These are phyloP conservation scores for Lepeophtheirus nordmannii DNA, from an alignment of 2,888 invertebrate species.

Conservation along the genomic window DNA sequence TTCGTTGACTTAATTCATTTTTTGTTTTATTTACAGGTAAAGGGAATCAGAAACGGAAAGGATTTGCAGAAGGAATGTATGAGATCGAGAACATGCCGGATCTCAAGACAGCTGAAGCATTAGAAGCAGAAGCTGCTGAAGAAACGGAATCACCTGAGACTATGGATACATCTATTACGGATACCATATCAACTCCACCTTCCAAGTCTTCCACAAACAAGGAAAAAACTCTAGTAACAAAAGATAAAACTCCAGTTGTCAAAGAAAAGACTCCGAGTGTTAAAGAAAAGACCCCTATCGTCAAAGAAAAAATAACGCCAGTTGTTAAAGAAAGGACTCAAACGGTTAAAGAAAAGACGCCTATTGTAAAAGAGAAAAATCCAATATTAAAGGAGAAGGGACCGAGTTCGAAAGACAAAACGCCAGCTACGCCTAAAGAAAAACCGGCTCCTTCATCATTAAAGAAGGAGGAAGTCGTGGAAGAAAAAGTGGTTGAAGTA, in stretches of 20 bases:
- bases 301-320: neutral
- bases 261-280: neutral
- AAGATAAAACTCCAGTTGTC: neutral
- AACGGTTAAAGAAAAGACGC: neutral
- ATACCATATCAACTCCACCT: neutral
- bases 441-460: neutral
- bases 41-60: slow-evolving; percentile 44
- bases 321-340: neutral
- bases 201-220: neutral
- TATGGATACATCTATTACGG: neutral
- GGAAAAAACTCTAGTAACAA: neutral
- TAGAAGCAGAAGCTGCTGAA: neutral
- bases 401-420: neutral
- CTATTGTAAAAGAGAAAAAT: neutral
- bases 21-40: too few relatives aligned
- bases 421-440: neutral
- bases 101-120: slow-evolving; percentile 25
- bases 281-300: neutral
- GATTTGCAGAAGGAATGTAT: slow-evolving; percentile 72
- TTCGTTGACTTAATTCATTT: neutral
- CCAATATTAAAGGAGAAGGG: neutral
- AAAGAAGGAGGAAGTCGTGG: too few relatives aligned
- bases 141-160: neutral
- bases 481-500: neutral
- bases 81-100: slow-evolving; percentile 61